Percentiles rank a stretch among this genome's conserved stretches.
Conservation (phyloP, 2,888 invertebrate genomes). For the Melitaea athalia region DNA sequence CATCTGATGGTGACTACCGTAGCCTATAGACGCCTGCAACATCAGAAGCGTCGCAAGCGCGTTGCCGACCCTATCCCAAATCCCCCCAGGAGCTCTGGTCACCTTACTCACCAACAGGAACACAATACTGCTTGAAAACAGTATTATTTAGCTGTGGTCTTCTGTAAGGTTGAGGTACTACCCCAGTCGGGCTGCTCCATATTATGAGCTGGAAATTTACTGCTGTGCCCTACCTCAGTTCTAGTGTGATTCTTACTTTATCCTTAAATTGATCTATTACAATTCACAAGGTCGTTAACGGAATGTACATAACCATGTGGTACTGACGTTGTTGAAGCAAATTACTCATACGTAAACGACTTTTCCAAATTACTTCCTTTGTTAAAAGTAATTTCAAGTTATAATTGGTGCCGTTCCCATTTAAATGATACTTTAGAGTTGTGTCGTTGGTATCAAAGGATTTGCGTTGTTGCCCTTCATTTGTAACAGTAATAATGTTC, state of each 20-base stretch:
- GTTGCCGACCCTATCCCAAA: too few species aligned
- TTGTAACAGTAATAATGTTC: neutral
- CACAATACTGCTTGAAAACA: too few species aligned
- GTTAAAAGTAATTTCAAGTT: slow-evolving; percentile 60
- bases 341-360: slow-evolving; percentile 39
- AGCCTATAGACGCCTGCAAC: too few species aligned
- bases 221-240: too few species aligned
- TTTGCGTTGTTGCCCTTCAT: slow-evolving; percentile 14
- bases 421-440: slow-evolving; percentile 38
- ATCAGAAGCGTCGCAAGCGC: too few species aligned
- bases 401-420: slow-evolving; percentile 53
- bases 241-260: neutral
- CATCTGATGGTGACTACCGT: too few species aligned
- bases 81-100: too few species aligned
- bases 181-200: too few species aligned
- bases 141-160: too few species aligned
- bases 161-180: too few species aligned
- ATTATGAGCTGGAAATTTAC: too few species aligned
- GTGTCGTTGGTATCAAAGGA: slow-evolving; percentile 30
- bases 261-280: neutral
- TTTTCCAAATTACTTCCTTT: slow-evolving; percentile 54
- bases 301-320: slow-evolving; percentile 6
- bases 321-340: slow-evolving; percentile 27
- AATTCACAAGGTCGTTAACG: neutral
- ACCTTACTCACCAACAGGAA: too few species aligned